Conservation (phyloP, 2,113 vertebrate species). For the Sphyrna mokarran region DNA sequence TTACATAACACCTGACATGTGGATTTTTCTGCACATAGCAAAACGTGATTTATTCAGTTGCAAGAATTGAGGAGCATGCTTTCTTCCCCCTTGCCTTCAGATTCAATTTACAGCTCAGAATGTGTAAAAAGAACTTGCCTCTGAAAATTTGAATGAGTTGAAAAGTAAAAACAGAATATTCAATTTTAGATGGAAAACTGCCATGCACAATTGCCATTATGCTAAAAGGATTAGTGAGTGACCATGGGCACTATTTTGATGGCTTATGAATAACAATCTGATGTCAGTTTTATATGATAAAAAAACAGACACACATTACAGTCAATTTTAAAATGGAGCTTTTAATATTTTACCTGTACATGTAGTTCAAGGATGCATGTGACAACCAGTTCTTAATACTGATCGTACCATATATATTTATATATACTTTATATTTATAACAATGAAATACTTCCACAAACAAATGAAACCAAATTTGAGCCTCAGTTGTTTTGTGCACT, state of each 20-base stretch:
- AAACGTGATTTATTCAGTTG: neutral
- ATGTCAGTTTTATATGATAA: neutral
- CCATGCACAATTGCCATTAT: neutral
- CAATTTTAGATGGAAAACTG: neutral
- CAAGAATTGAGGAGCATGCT: neutral
- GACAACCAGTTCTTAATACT: slow-evolving; percentile 22
- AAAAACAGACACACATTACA: slow-evolving; percentile 30
- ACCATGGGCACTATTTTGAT: neutral
- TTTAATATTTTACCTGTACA: slow-evolving; percentile 38
- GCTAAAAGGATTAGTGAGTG: neutral
- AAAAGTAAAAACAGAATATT: neutral
- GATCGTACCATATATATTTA: slow-evolving; percentile 32
- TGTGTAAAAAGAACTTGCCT: neutral
- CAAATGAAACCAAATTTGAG: slow-evolving; percentile 27
- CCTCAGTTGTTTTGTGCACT: slow-evolving; percentile 17
- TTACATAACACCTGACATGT: neutral
- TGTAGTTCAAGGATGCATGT: slow-evolving; percentile 35
- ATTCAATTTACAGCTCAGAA: neutral
- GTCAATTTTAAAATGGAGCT: slow-evolving; percentile 36
- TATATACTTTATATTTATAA: slow-evolving; percentile 38
- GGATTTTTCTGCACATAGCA: neutral
- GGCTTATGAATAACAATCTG: neutral
- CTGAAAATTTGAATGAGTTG: neutral
- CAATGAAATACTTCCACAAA: slow-evolving; percentile 35
- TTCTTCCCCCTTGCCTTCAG: neutral